phyloP scores from a whole-genome alignment of 2,113 vertebrate genomes.

The Hemiprocne comata region DNA sequence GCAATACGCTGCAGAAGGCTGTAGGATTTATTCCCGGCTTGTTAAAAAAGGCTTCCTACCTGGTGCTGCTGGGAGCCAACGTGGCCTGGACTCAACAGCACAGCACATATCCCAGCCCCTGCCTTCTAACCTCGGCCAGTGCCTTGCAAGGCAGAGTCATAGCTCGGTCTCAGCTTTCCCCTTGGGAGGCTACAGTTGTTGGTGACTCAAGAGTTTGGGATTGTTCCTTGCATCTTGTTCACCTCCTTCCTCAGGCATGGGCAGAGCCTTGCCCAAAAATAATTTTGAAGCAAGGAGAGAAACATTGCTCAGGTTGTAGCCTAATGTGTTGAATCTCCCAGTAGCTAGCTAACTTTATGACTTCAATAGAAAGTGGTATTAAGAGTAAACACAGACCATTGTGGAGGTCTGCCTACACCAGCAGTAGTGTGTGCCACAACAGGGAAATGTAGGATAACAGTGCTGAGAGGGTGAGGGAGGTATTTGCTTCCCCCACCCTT shows the following conservation, averaged over 20 bases:
- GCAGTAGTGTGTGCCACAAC: not conserved
- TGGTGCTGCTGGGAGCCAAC: not conserved
- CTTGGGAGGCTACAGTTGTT: not conserved
- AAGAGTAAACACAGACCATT: not conserved
- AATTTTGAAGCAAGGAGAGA: not conserved
- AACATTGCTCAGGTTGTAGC: not conserved
- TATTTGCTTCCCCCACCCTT: not conserved
- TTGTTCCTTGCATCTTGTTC: not conserved
- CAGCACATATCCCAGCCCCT: not conserved
- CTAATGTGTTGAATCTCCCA: not conserved
- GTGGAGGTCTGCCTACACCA: not conserved
- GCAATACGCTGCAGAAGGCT: not conserved
- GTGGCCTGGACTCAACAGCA: not conserved
- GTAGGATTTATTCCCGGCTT: not conserved
- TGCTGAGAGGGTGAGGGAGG: fast-evolving
- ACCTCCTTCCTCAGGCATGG: not conserved
- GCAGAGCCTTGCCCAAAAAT: not conserved
- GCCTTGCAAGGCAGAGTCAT: not conserved
- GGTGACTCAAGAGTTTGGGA: not conserved
- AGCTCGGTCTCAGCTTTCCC: not conserved
- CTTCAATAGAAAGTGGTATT: not conserved
- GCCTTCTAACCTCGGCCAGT: not conserved
- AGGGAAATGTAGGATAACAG: not conserved
- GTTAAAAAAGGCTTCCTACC: not conserved
- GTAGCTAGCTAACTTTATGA: not conserved